Evolutionary conservation across 2,797 vertebrate genomes (phyloP), one percentile per base, ranked within the genome.

Genomic region (Cuniculus paca): DNA sequence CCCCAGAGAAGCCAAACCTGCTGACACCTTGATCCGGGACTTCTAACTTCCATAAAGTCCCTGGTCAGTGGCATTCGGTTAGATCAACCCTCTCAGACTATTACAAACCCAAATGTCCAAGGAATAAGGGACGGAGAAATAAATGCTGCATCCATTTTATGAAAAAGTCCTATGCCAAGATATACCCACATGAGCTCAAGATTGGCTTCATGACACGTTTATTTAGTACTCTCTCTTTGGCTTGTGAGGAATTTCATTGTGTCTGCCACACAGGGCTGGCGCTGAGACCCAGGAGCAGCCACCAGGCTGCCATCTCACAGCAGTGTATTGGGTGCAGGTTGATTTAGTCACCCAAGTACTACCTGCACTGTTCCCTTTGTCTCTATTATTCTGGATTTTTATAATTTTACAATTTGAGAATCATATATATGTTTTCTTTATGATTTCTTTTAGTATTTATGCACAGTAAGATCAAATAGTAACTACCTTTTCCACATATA

Each of bases 401-500:
- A 16, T 5, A 58, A 10, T 68, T 74, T 84, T 17, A 58, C 75
- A 45, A 78, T 80, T 74, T 84, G 77, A 87, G 78, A 70, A 80
- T 83, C 63, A 48, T 39, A 60, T 24, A 17, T 93, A 54, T 39
- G 24, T 83, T 91, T 78, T 72, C 56, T 48, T 83, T 87, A 78
- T 78, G 54, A 94, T 78, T 28, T 93, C 58, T 20, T 88, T 3
- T 1, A 63, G 72, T 56, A 87, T 74, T 65, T 60, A 48, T 60
- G 9, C 48, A 52, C 20, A 77, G 70, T 88, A 12, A 20, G 8
- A 52, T 85, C 84, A 81, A 65, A 77, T 26, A 90, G 50, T 61
- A 74, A 87, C 89, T 95, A 78, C 79, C 79, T 93, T 95, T 89
- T 77, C 50, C 48, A 48, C 22, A 88, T 91, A 50, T 61, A 75